Conservation (phyloP, 2,888 invertebrate genomes). For the Oscheius sp. region DNA sequence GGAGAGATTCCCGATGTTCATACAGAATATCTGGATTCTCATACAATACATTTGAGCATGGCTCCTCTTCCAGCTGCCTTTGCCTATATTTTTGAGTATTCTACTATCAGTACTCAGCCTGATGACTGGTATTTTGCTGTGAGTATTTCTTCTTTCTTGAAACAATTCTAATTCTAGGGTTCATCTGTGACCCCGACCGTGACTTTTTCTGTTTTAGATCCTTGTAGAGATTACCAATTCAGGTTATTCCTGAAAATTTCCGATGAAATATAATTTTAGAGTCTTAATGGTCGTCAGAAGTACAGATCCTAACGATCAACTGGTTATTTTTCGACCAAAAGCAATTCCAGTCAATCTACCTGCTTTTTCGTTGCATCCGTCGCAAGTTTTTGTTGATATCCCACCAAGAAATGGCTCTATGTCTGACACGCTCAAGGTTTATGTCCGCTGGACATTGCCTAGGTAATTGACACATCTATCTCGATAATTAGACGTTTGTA, state of each 20-base stretch:
- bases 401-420: slow-evolving; percentile 17
- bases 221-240: slow-evolving; percentile 68
- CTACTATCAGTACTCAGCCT: slow-evolving; percentile 56
- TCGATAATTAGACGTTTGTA: slow-evolving; percentile 19
- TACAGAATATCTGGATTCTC: slow-evolving; percentile 55
- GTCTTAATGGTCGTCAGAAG: slow-evolving; percentile 58
- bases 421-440: slow-evolving; percentile 28
- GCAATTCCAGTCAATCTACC: slow-evolving; percentile 60
- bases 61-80: slow-evolving; percentile 58
- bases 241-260: slow-evolving; percentile 31
- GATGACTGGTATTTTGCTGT: slow-evolving; percentile 68
- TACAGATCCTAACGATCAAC: slow-evolving; percentile 49
- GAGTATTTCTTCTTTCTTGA: slow-evolving; percentile 17
- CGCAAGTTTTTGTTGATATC: slow-evolving; percentile 28
- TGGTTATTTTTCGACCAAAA: slow-evolving; percentile 55
- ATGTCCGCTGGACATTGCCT: slow-evolving; percentile 45
- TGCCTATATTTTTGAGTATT: slow-evolving; percentile 68
- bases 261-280: neutral
- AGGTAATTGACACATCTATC: slow-evolving; percentile 4
- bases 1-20: slow-evolving; percentile 41
- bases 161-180: slow-evolving; percentile 51
- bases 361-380: slow-evolving; percentile 51
- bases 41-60: slow-evolving; percentile 55
- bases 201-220: slow-evolving; percentile 62
- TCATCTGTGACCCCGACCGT: slow-evolving; percentile 61